A percentile compares a stretch with the other conserved stretches of the same genome.
Evolutionary conservation across 2,888 invertebrate species (phyloP).

Genomic region (Lumbricus terrestris): DNA sequence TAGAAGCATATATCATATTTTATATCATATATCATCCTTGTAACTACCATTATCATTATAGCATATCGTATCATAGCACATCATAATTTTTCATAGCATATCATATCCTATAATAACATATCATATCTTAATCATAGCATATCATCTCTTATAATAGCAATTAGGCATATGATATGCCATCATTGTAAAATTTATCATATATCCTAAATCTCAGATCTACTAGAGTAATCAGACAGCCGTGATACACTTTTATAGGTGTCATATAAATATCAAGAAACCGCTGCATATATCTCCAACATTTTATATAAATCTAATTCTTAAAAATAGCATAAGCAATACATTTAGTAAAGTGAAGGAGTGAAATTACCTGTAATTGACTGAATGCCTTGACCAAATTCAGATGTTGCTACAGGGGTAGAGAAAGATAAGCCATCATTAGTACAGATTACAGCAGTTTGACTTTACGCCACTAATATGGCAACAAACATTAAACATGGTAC

Average conservation of each 20-base stretch:
- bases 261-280: not conserved
- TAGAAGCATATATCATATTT: too few species aligned
- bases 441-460: not conserved
- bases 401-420: not conserved
- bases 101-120: too few species aligned
- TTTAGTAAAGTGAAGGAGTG: not conserved
- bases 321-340: not conserved
- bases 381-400: not conserved
- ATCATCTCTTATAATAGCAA: too few species aligned
- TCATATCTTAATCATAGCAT: too few species aligned
- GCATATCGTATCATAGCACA: too few species aligned
- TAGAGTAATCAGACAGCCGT: too few species aligned
- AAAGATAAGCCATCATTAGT: not conserved
- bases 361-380: constrained; percentile 3
- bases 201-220: not conserved
- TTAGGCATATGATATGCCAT: too few species aligned
- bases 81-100: too few species aligned
- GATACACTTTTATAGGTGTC: not conserved
- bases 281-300: not conserved
- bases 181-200: too few species aligned
- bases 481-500: not conserved
- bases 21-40: too few species aligned
- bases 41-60: too few species aligned
- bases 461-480: not conserved
- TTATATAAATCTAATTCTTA: not conserved